These are phyloP conservation scores for Galerucella nymphaeae DNA, from an alignment of 2,888 invertebrate genomes.

Conservation along the genomic window DNA sequence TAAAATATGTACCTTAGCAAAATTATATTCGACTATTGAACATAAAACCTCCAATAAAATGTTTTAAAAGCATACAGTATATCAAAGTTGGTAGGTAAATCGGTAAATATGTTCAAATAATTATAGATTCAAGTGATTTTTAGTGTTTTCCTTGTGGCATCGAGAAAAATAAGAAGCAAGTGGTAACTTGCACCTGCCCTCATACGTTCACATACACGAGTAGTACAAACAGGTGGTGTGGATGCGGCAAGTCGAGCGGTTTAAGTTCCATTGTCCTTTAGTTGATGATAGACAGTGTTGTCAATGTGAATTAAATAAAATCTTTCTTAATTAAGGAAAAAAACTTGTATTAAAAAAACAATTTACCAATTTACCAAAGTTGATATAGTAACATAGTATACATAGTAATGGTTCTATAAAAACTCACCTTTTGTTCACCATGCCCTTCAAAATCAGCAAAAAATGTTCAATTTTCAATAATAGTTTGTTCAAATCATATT, in stretches of 20 bases:
- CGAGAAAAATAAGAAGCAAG: conserved; percentile 15
- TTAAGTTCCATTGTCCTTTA: conserved; percentile 12
- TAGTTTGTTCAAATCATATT: too few relatives aligned
- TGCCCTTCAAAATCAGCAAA: too few relatives aligned
- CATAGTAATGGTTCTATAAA: too few relatives aligned
- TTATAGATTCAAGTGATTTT: conserved; percentile 21
- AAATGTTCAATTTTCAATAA: too few relatives aligned
- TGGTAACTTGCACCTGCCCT: conserved; percentile 52
- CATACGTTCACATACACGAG: conserved; percentile 54
- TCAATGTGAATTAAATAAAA: not conserved
- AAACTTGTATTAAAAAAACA: too few relatives aligned
- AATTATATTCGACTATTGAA: too few relatives aligned
- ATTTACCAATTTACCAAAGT: too few relatives aligned
- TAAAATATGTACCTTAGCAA: not conserved
- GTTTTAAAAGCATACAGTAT: not conserved
- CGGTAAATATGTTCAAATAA: not conserved
- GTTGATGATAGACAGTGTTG: not conserved
- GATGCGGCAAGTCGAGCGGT: conserved; percentile 6
- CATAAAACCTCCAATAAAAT: too few relatives aligned
- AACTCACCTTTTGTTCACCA: too few relatives aligned
- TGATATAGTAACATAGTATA: too few relatives aligned
- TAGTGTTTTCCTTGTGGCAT: conserved; percentile 15
- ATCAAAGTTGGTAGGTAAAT: not conserved
- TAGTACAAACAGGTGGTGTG: conserved; percentile 53
- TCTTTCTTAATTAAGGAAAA: not conserved